Percentiles rank a stretch among this genome's conserved stretches.
These are phyloP conservation scores for Drosophila leontia DNA, from an alignment of 1,140 invertebrate genomes.

Conservation along the genomic window DNA sequence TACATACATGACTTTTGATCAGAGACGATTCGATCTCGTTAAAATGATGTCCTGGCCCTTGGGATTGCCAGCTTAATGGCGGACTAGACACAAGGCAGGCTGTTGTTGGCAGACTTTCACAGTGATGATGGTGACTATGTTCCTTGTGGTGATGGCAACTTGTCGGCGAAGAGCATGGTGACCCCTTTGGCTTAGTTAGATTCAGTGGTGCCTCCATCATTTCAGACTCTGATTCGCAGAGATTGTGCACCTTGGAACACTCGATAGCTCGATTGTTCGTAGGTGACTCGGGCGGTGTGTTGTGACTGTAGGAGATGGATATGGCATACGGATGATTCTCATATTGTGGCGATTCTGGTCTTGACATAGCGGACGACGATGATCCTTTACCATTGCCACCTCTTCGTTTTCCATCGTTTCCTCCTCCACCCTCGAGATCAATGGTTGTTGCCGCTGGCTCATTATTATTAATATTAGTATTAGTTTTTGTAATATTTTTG, in stretches of 20 bases:
- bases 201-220: slow-evolving; percentile 92
- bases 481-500: slow-evolving; percentile 30
- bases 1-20: slow-evolving; percentile 61
- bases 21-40: slow-evolving; percentile 54
- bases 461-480: slow-evolving; percentile 41
- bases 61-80: slow-evolving; percentile 77
- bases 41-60: slow-evolving; percentile 45
- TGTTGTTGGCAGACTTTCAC: slow-evolving; percentile 35
- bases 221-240: slow-evolving; percentile 72
- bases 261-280: slow-evolving; percentile 43
- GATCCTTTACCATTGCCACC: slow-evolving; percentile 16
- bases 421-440: slow-evolving; percentile 22
- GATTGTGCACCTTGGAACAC: slow-evolving; percentile 33
- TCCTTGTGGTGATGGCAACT: slow-evolving; percentile 27
- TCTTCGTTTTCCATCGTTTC: slow-evolving; percentile 4
- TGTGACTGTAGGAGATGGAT: slow-evolving; percentile 60
- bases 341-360: slow-evolving; percentile 34
- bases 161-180: slow-evolving; percentile 73
- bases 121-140: slow-evolving; percentile 29
- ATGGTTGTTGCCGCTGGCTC: slow-evolving; percentile 10
- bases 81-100: slow-evolving; percentile 69
- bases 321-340: slow-evolving; percentile 14
- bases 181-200: slow-evolving; percentile 93
- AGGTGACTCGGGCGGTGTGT: slow-evolving; percentile 85
- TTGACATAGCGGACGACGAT: slow-evolving; percentile 15